Evolutionary conservation across 2,888 invertebrate species (phyloP).

Genomic region (Chrysolina americana): DNA sequence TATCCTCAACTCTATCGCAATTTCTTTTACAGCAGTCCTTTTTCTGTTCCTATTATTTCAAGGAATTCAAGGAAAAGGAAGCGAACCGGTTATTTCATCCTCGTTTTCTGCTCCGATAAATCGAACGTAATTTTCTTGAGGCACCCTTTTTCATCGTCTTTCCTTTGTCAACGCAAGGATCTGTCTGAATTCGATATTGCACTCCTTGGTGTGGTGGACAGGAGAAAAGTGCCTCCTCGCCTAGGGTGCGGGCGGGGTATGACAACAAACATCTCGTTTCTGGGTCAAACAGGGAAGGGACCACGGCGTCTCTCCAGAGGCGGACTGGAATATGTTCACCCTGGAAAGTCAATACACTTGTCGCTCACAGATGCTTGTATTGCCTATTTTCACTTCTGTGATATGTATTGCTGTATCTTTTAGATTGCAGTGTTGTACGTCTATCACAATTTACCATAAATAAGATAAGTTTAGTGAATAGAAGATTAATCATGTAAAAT

Average conservation of each 20-base stretch:
- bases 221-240: neutral
- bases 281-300: conserved; percentile 44
- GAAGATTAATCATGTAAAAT: no score
- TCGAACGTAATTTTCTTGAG: conserved; percentile 7
- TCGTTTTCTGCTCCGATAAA: conserved; percentile 6
- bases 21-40: no score
- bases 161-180: conserved; percentile 13
- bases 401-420: neutral
- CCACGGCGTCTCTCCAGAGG: conserved; percentile 18
- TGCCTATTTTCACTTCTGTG: no score
- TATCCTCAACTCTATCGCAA: no score
- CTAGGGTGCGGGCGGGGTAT: conserved; percentile 38
- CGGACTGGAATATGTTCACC: neutral
- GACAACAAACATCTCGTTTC: conserved; percentile 46
- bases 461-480: no score
- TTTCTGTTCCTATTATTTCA: neutral
- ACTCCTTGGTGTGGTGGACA: conserved; percentile 20
- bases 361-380: no score
- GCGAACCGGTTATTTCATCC: neutral
- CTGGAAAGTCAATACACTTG: neutral
- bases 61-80: neutral
- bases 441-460: no score
- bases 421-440: no score
- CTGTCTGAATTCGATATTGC: conserved; percentile 15
- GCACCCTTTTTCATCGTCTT: conserved; percentile 6